phyloP scores from a whole-genome alignment of 2,888 invertebrate species.

The Iphiclides podalirius region DNA sequence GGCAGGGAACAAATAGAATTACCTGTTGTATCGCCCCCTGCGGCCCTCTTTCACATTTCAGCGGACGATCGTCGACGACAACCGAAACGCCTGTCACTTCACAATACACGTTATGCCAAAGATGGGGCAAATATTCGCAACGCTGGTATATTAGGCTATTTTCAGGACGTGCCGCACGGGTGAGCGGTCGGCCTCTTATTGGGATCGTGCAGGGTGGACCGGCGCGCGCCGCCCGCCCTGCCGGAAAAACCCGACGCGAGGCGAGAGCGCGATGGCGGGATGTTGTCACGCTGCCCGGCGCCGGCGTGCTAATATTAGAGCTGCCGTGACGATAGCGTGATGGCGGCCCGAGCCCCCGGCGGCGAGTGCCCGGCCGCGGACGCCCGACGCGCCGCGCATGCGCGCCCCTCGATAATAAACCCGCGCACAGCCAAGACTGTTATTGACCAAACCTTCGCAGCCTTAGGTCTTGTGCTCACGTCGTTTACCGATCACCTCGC shows the following conservation, averaged over 20 bases:
- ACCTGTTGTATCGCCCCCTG: conserved; percentile 17
- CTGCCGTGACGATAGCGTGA: conserved; percentile 50
- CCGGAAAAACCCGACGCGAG: conserved; percentile 46
- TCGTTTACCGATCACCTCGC: conserved; percentile 21
- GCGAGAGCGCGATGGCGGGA: conserved; percentile 29
- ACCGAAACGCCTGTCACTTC: conserved; percentile 8
- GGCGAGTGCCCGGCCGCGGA: conserved; percentile 41
- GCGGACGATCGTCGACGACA: background rate
- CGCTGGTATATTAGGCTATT: conserved; percentile 15
- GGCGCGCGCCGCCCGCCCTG: conserved; percentile 76
- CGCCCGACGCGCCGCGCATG: conserved; percentile 48
- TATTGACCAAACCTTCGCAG: conserved; percentile 54
- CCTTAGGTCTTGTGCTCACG: conserved; percentile 31
- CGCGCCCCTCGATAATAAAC: conserved; percentile 51
- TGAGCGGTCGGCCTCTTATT: conserved; percentile 15
- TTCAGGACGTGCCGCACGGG: conserved; percentile 19
- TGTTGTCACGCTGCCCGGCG: conserved; percentile 33
- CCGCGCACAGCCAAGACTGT: conserved; percentile 13
- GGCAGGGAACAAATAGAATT: conserved; percentile 14
- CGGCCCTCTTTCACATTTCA: conserved; percentile 17
- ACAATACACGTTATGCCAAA: conserved; percentile 4
- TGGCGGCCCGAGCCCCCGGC: conserved; percentile 44
- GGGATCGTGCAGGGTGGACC: conserved; percentile 38
- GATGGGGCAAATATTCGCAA: conserved; percentile 12
- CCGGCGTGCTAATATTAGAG: conserved; percentile 55